phyloP scores from a whole-genome alignment of 1,140 invertebrate genomes.

The Meteorus sp. region DNA sequence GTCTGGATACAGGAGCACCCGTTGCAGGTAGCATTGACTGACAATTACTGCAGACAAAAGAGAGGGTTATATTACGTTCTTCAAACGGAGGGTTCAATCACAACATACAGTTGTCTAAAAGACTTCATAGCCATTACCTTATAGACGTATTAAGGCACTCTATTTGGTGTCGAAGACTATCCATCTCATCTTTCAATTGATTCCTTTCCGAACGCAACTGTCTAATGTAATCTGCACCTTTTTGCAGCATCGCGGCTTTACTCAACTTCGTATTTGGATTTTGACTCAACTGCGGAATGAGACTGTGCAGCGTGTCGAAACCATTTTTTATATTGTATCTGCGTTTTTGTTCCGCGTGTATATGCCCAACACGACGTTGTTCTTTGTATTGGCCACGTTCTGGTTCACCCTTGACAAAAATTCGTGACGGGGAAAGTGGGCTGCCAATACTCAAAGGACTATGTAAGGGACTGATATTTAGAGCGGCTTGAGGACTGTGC shows the following conservation, averaged over 20 bases:
- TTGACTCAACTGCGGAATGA: conserved; percentile 90
- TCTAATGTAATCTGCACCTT: conserved; percentile 94
- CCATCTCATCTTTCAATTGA: conserved; percentile 89
- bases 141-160: conserved; percentile 89
- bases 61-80: conserved; percentile 16
- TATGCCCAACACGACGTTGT: conserved; percentile 81
- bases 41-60: conserved; percentile 72
- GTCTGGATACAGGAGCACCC: conserved; percentile 88
- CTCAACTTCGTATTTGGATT: conserved; percentile 90
- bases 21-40: conserved; percentile 94
- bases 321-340: conserved; percentile 97
- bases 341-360: conserved; percentile 97
- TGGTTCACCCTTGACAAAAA: conserved; percentile 47
- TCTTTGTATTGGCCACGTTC: conserved; percentile 62
- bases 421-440: conserved; percentile 47
- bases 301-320: conserved; percentile 89
- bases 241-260: conserved; percentile 96
- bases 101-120: neutral
- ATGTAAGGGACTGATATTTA: conserved; percentile 57
- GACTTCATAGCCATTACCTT: conserved; percentile 63
- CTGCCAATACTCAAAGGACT: conserved; percentile 56
- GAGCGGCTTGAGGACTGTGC: conserved; percentile 50
- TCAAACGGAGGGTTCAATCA: neutral
- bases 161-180: conserved; percentile 81
- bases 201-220: conserved; percentile 84